Base-by-base conservation (phyloP, 2,888 invertebrate species). In the Drosophila percnosoma region DNA sequence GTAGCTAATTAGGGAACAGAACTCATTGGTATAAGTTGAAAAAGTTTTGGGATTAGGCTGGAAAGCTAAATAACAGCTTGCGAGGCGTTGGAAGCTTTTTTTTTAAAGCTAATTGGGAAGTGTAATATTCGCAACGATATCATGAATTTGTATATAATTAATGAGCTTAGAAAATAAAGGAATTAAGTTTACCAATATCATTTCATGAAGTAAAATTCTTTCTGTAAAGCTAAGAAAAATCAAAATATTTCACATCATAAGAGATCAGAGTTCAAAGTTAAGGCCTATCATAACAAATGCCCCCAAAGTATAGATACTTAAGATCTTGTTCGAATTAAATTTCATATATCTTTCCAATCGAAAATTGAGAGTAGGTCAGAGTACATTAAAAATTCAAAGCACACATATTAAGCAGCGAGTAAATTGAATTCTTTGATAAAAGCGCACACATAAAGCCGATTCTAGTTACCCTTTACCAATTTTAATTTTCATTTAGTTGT, bases 381-480 rank as follows among this genome's bases (percentile, higher is more conserved):
- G 54, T 67, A 78, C 66, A 87, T 78, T 70, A 51, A 83, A 49
- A 64, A 53, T 68, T 80, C 48, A 84, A 80, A 86, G 89, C 89
- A 88, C 81, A 88, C 66, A 88, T 48, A 69, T 61, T 42, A 88
- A 75, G 89, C 86, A 70, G 70, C 71, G 5, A 60, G 61, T 65
- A 68, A 45, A 36, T 68, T 67, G 48, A 42, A 38, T 66, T 73
- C 57, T 59, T 73, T 60, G 33, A 45, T 67, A 68, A 74, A 74
- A 79, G 90, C 87, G 87, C 73, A 89, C 90, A 90, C 68, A 75
- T 81, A 89, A 90, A 86, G 86, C 85, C 71, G 69, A 61, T 61
- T 74, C 78, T 78, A 80, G 51, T 63, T 70, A 80, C 80, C 87
- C 85, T 90, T 73, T 55, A 72, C 87, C 84, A 73, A 70, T 40